Evolutionary conservation across 2,113 vertebrate genomes (phyloP).

Genomic region (Trichomycterus rosablanca): DNA sequence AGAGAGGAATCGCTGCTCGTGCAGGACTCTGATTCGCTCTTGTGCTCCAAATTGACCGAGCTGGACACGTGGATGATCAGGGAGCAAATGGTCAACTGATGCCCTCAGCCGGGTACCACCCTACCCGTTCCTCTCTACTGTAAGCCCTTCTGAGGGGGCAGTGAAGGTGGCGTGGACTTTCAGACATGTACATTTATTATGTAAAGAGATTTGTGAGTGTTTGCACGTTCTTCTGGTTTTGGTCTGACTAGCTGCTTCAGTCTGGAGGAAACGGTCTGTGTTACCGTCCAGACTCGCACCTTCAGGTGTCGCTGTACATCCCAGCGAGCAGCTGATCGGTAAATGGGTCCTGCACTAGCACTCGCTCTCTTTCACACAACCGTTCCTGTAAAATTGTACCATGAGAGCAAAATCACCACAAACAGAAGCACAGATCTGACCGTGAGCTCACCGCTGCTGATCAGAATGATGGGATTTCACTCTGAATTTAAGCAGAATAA

Average conservation of each 20-base stretch:
- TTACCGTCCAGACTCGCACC: too few species aligned
- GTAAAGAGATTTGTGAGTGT: background rate
- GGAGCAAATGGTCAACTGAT: conserved; percentile 53
- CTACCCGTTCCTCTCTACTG: background rate
- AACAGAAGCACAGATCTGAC: too few species aligned
- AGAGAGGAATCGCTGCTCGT: conserved; percentile 50
- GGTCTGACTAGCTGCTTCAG: background rate
- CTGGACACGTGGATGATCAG: conserved; percentile 57
- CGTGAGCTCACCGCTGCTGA: too few species aligned
- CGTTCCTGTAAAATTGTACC: too few species aligned
- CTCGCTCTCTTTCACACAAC: too few species aligned
- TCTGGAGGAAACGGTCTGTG: background rate
- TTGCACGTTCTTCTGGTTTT: conserved; percentile 4
- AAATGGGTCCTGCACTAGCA: too few species aligned
- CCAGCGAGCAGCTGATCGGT: too few species aligned
- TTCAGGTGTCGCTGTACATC: too few species aligned
- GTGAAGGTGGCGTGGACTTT: background rate
- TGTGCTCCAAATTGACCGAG: conserved; percentile 67
- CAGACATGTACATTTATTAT: conserved; percentile 1
- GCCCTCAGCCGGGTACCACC: background rate
- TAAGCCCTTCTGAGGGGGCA: background rate
- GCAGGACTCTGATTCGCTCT: conserved; percentile 71
- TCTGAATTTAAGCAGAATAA: too few species aligned
- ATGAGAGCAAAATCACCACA: too few species aligned
- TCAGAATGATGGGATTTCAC: too few species aligned